Evolutionary conservation across 2,113 vertebrate species (phyloP).

Genomic region (Marcusenius ussheri): DNA sequence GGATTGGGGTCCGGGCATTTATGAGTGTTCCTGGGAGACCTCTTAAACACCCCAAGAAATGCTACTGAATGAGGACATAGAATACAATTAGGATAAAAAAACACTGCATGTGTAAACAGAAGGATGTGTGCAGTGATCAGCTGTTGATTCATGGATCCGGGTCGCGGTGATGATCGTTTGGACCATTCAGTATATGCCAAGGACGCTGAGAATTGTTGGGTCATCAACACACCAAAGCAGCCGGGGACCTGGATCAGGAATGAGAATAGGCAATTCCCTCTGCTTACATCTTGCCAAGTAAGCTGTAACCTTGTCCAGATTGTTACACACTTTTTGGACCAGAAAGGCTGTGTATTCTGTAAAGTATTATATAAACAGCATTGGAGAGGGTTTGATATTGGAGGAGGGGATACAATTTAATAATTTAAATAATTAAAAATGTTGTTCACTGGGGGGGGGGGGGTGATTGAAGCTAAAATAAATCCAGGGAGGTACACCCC

Average conservation of each 20-base stretch:
- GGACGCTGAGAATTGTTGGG: background rate
- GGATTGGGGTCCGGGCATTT: background rate
- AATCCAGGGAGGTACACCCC: background rate
- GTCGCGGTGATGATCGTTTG: background rate
- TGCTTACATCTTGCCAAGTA: background rate
- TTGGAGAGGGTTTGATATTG: background rate
- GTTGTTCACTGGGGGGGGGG: background rate
- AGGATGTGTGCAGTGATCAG: background rate
- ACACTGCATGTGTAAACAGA: background rate
- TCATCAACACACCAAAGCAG: background rate
- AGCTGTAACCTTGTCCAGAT: background rate
- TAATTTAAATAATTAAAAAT: background rate
- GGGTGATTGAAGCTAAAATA: background rate
- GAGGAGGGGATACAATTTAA: background rate
- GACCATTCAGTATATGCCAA: background rate
- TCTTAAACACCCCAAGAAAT: background rate
- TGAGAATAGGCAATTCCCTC: background rate
- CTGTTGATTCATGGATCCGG: background rate
- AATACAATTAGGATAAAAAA: background rate
- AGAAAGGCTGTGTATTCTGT: background rate
- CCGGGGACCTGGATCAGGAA: background rate
- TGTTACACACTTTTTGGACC: background rate
- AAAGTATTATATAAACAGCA: background rate
- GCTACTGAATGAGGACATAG: background rate
- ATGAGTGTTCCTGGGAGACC: background rate